phyloP scores from a whole-genome alignment of 2,113 vertebrate genomes.

The Corapipo altera region DNA sequence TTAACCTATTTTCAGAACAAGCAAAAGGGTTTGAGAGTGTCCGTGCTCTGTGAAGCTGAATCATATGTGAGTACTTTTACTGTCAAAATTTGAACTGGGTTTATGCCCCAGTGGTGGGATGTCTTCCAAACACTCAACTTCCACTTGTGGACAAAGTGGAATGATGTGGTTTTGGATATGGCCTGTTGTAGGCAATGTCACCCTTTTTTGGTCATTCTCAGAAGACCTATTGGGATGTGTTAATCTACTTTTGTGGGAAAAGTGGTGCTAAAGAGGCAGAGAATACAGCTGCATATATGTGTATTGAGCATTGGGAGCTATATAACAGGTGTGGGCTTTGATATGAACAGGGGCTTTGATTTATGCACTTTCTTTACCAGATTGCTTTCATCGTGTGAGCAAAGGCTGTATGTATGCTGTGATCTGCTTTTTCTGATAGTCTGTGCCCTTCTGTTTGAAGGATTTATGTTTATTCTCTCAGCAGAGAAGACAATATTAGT shows the following conservation, averaged over 20 bases:
- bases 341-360: neutral
- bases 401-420: neutral
- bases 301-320: neutral
- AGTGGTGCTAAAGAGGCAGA: neutral
- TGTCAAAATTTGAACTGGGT: neutral
- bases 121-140: neutral
- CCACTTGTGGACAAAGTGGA: neutral
- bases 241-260: neutral
- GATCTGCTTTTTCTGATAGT: neutral
- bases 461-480: neutral
- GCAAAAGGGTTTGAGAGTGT: neutral
- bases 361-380: neutral
- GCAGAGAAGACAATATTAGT: neutral
- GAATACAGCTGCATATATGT: neutral
- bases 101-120: neutral
- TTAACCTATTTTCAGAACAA: conserved; percentile 18
- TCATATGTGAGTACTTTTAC: neutral
- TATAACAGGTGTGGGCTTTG: rapidly evolving
- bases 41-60: neutral
- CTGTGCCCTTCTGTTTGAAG: neutral
- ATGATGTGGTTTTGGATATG: neutral
- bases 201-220: neutral
- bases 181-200: neutral
- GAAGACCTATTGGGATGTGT: neutral
- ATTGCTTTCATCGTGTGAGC: neutral